Base-by-base conservation (phyloP, 2,113 vertebrate species). In the Trochalopteron elliotii region DNA sequence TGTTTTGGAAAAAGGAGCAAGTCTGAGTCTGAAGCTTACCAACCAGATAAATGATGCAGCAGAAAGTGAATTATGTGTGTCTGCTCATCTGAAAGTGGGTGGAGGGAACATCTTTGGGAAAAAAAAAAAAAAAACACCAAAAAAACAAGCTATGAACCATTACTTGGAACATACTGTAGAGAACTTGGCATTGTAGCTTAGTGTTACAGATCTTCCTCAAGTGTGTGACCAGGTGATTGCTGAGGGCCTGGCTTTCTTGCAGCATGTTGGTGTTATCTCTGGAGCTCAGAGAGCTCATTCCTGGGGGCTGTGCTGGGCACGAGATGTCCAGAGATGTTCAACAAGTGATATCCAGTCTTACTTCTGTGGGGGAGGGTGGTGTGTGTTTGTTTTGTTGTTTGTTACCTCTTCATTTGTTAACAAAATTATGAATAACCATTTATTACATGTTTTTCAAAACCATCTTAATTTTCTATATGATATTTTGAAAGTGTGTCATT, bases 391-490 rank as follows among this genome's bases (percentile, higher is more conserved):
- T 55, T 70, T 39, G 13, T 33, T 79, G 35, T 39, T 67, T 68
- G 22, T 35, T 61, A 2, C 44, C 15, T 79, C 13, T 89, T 65
- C 17, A 4, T 80, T 70, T 74, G 15, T 82, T 83, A 67, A 59
- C 25, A 42, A 60, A 27, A 7, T 63, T 63, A 39, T 0, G 1
- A 28, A 44, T 44, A 76, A 10, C 11, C 2, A 0, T 45, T 60
- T 47, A 5, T 24, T 33, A 11, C 37, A 7, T 69, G 40, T 40
- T 0, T 15, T 91, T 81, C 42, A 75, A 81, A 89, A 14, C 3
- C 1, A 11, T 72, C 76, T 45, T 30, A 3, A 27, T 84, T 59
- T 78, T 74, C 15, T 59, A 2, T 0, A 0, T 39, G 6, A 24
- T 42, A 6, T 78, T 87, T 78, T 50, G 42, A 39, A 78, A 65